Percentiles rank a stretch among this genome's conserved stretches.
Conservation (phyloP, 2,888 invertebrate genomes). For the Adelognathus sp. region DNA sequence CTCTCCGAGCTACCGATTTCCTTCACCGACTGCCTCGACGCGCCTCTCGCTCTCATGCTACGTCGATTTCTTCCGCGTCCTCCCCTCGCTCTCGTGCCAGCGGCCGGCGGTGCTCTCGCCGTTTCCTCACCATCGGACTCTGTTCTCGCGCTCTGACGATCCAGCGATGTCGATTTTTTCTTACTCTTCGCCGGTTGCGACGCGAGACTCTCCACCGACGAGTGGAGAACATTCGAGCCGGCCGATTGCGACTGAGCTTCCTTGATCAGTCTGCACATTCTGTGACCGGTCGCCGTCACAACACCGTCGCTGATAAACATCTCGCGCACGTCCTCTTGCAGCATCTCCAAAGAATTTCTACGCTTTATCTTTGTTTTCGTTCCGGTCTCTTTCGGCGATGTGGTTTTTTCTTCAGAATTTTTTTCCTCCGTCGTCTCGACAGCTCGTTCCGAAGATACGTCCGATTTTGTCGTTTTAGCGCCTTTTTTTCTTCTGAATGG, state of each 20-base stretch:
- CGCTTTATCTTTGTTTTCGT: constrained; percentile 69
- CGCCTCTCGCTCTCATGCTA: constrained; percentile 36
- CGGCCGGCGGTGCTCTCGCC: constrained; percentile 5
- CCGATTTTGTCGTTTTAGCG: constrained; percentile 30
- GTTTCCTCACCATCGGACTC: constrained; percentile 50
- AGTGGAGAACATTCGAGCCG: neutral
- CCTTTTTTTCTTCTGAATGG: constrained; percentile 45
- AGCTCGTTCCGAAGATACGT: constrained; percentile 50
- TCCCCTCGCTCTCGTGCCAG: constrained; percentile 6
- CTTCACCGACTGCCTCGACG: constrained; percentile 47
- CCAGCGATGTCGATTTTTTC: constrained; percentile 45
- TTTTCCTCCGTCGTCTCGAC: constrained; percentile 50
- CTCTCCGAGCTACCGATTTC: constrained; percentile 68
- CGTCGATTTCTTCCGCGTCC: neutral
- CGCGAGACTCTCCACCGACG: constrained; percentile 31
- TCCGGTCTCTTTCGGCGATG: constrained; percentile 43
- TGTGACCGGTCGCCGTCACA: constrained; percentile 85
- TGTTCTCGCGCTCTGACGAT: constrained; percentile 37
- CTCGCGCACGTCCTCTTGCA: constrained; percentile 88
- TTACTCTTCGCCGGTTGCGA: constrained; percentile 4
- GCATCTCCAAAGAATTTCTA: constrained; percentile 84
- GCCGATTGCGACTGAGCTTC: constrained; percentile 74
- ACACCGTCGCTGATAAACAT: constrained; percentile 87
- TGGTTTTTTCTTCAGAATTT: constrained; percentile 52
- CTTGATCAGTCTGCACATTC: constrained; percentile 85